A percentile compares a stretch with the other conserved stretches of the same genome.
phyloP scores from a whole-genome alignment of 1,140 invertebrate species.

The Caenorhabditis latens region DNA sequence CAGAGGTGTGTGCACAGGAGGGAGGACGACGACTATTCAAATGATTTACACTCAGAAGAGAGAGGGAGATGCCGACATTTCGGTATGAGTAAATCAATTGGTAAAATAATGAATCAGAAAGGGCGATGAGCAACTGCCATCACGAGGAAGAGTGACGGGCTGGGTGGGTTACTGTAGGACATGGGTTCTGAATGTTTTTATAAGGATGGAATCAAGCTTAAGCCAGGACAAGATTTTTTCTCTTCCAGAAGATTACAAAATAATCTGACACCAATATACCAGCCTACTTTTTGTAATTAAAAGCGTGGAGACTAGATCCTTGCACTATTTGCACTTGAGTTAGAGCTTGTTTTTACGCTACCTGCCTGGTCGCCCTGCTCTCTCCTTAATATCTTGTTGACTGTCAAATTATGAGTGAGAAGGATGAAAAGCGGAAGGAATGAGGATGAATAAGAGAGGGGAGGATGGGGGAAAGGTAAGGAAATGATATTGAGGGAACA shows the following conservation, averaged over 20 bases:
- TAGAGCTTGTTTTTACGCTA: constrained; percentile 32
- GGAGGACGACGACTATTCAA: background rate
- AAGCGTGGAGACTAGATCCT: constrained; percentile 37
- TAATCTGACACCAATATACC: background rate
- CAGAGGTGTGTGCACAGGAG: constrained; percentile 3
- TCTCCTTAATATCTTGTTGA: constrained; percentile 15
- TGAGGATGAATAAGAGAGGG: background rate
- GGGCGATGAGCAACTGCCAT: background rate
- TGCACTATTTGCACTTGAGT: constrained; percentile 33
- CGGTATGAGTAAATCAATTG: background rate
- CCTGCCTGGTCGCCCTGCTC: background rate
- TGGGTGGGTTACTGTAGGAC: too few relatives aligned
- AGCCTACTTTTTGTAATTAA: constrained; percentile 18
- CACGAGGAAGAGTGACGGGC: background rate
- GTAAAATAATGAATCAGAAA: background rate
- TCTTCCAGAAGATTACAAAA: background rate
- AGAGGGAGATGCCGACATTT: background rate
- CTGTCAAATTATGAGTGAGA: constrained; percentile 52
- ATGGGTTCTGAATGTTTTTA: too few relatives aligned
- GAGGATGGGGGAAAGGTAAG: background rate
- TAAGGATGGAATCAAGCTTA: too few relatives aligned
- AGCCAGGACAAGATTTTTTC: too few relatives aligned
- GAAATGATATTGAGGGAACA: background rate
- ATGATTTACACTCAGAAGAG: background rate
- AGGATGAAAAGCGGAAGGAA: constrained; percentile 18